Conservation (phyloP, 2,113 vertebrate species). For the Lates calcarifer region DNA sequence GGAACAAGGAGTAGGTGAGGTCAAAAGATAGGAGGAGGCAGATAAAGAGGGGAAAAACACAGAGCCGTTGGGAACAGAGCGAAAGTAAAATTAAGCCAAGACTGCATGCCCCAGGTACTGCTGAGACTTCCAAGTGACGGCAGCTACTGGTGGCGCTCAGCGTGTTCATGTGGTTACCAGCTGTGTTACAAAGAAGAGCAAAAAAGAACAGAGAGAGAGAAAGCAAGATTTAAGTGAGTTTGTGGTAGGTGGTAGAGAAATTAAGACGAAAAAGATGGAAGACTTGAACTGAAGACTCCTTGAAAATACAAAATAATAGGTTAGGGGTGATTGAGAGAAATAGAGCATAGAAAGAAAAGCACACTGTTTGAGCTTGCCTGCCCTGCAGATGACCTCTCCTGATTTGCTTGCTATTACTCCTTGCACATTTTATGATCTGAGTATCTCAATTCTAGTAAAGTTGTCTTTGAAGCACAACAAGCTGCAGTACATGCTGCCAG, state of each 20-base stretch:
- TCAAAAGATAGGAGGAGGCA: constrained; percentile 30
- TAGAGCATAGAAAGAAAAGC: constrained; percentile 48
- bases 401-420: constrained; percentile 48
- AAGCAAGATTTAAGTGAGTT: constrained; percentile 1
- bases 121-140: constrained; percentile 31
- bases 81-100: constrained; percentile 28
- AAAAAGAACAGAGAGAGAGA: constrained; percentile 25
- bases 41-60: constrained; percentile 17
- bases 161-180: constrained; percentile 40
- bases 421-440: constrained; percentile 56
- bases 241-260: constrained; percentile 20
- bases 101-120: constrained; percentile 31
- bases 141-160: constrained; percentile 32
- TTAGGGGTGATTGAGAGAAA: constrained; percentile 20
- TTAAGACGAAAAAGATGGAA: constrained; percentile 26
- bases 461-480: constrained; percentile 49
- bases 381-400: constrained; percentile 62
- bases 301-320: constrained; percentile 30
- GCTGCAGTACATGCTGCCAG: neutral
- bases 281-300: constrained; percentile 25
- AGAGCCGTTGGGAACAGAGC: constrained; percentile 2
- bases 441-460: constrained; percentile 50
- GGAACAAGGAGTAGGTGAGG: constrained; percentile 36
- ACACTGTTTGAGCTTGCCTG: constrained; percentile 54
- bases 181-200: constrained; percentile 44